Percentiles rank a stretch among this genome's conserved stretches.
Evolutionary conservation across 2,888 invertebrate genomes (phyloP).

Genomic region (Drosophila lacicola): DNA sequence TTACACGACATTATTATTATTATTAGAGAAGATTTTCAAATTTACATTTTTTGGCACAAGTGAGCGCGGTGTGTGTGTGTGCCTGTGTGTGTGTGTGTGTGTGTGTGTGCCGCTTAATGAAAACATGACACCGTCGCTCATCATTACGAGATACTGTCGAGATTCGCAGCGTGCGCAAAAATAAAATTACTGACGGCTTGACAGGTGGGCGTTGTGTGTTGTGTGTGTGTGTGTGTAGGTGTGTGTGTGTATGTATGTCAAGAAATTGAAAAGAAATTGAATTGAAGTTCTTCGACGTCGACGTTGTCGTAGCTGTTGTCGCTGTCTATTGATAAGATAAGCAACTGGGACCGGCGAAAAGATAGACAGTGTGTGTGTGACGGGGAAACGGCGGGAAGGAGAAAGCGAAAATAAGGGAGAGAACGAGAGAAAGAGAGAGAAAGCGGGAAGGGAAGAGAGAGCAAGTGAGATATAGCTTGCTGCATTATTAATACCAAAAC

Average conservation of each 20-base stretch:
- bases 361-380: conserved; percentile 11
- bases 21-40: conserved; percentile 76
- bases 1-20: conserved; percentile 74
- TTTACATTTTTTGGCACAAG: conserved; percentile 53
- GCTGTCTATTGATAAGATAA: conserved; percentile 66
- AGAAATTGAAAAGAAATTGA: conserved; percentile 77
- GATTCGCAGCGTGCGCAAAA: conserved; percentile 21
- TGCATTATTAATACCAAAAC: not conserved
- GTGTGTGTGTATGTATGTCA: conserved; percentile 20
- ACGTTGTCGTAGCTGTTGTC: conserved; percentile 2
- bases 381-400: not conserved
- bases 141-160: conserved; percentile 59
- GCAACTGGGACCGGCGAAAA: conserved; percentile 34
- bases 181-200: conserved; percentile 23
- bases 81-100: not conserved
- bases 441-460: not conserved
- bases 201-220: conserved; percentile 38
- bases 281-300: conserved; percentile 65
- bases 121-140: conserved; percentile 79
- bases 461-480: not conserved
- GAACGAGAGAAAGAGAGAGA: not conserved
- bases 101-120: conserved; percentile 59
- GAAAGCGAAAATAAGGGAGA: not conserved
- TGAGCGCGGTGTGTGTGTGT: not conserved
- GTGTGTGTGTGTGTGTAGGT: not conserved